Conservation (phyloP, 2,888 invertebrate species). For the Epicampocera succincta region DNA sequence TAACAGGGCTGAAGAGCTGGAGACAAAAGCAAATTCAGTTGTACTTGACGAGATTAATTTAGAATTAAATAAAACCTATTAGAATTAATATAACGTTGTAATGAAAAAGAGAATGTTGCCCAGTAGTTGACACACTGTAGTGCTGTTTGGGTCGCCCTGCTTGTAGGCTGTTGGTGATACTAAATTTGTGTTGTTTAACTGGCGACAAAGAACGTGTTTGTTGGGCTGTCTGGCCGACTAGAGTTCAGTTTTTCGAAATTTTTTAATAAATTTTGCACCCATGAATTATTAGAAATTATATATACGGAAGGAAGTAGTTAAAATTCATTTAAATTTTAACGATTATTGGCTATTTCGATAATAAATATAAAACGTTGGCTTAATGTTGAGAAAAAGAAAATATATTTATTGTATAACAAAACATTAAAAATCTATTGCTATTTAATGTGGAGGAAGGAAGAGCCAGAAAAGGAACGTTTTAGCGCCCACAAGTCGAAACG, state of each 20-base stretch:
- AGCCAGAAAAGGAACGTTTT: not conserved
- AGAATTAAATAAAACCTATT: too few relatives aligned
- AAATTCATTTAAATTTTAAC: conserved; percentile 59
- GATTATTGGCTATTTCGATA: conserved; percentile 46
- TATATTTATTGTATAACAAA: not conserved
- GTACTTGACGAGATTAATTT: too few relatives aligned
- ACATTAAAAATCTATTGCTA: conserved; percentile 4
- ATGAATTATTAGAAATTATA: conserved; percentile 46
- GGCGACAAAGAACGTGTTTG: conserved; percentile 58
- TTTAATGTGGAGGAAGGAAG: conserved; percentile 29
- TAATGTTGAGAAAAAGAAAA: not conserved
- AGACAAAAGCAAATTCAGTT: too few relatives aligned
- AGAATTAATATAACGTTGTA: too few relatives aligned
- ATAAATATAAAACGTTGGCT: conserved; percentile 30
- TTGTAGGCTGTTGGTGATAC: too few relatives aligned
- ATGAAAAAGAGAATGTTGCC: too few relatives aligned
- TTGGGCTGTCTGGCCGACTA: not conserved
- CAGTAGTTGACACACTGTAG: too few relatives aligned
- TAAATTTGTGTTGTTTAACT: conserved; percentile 5
- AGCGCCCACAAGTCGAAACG: not conserved
- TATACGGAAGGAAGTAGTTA: conserved; percentile 63
- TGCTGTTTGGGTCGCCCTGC: too few relatives aligned
- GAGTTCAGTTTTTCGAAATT: conserved; percentile 17
- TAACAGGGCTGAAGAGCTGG: too few relatives aligned
- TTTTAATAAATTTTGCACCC: conserved; percentile 16